Conservation (phyloP, 2,113 vertebrate species). For the Silurus meridionalis region DNA sequence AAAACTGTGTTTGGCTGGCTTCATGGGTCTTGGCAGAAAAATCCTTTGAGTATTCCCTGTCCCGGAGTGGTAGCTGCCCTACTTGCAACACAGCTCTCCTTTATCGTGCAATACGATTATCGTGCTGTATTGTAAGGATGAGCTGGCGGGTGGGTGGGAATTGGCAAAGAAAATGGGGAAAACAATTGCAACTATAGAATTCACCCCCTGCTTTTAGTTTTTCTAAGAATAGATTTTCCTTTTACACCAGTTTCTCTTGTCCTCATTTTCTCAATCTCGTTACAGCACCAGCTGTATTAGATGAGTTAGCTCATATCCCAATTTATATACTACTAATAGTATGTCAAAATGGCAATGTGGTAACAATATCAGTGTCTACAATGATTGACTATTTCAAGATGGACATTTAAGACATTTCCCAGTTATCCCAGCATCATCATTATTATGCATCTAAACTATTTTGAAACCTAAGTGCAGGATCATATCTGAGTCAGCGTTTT, state of each 20-base stretch:
- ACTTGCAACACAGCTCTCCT: not conserved
- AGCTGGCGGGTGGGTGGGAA: not conserved
- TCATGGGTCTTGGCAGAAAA: not conserved
- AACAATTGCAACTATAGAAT: not conserved
- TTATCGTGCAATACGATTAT: not conserved
- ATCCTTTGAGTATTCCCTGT: not conserved
- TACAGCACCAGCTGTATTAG: not conserved
- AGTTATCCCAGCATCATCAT: not conserved
- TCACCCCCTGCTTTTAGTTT: conserved; percentile 54
- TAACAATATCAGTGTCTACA: not conserved
- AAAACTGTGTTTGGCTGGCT: not conserved
- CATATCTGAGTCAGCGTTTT: not conserved
- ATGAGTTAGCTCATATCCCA: not conserved
- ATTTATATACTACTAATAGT: not conserved
- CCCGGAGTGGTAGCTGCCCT: not conserved
- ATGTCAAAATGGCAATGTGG: not conserved
- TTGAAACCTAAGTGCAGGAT: not conserved
- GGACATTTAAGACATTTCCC: not conserved
- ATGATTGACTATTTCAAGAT: not conserved
- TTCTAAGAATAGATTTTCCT: conserved; percentile 22
- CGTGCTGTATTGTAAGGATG: not conserved
- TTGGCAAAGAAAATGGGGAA: not conserved
- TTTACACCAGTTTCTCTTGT: not conserved
- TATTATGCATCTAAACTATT: not conserved
- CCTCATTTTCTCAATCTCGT: not conserved